Evolutionary conservation across 1,140 invertebrate species (phyloP), one percentile per base, ranked within the genome.

Genomic region (Atta cephalotes): DNA sequence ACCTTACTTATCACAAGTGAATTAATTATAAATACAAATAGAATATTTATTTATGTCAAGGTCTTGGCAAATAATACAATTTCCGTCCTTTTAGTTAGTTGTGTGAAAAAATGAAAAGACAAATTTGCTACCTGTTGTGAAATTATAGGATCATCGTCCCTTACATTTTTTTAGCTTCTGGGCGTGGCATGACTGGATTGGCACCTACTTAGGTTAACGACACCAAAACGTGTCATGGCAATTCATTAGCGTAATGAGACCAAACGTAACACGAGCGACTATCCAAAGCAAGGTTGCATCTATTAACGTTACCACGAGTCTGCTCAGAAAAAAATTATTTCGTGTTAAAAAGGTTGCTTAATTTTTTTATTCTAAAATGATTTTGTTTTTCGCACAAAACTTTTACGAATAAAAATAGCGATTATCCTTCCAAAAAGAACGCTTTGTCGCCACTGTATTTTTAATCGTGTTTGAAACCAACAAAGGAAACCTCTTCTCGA

Each of bases 151-250:
- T 87, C 84, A 91, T 87, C 84, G 68, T 86, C 90, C 77, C 16
- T 45, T 63, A 86, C 60, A 87, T 89, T 91, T 92, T 89, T 89
- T 90, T 71, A 45, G 66, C 76, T 89, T 87, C 81, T 92, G 87
- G 86, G 89, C 85, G 88, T 90, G 85, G 85, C 87, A 85, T 86
- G 88, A 89, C 89, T 92, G 71, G 71, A 78, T 80, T 92, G 90
- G 88, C 87, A 92, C 77, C 89, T 89, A 92, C 91, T 93, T 91
- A 89, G 90, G 90, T 91, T 91, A 87, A 91, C 85, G 87, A 91
- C 90, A 91, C 80, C 76, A 70, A 95, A 94, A 93, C 89, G 89
- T 94, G 94, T 95, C 94, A 95, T 88, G 93, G 94, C 82, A 91
- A 94, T 93, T 94, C 93, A 93, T 94, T 93, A 92, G 91, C 91